Conservation (phyloP, 2,888 invertebrate species). For the Syrphus vitripennis region DNA sequence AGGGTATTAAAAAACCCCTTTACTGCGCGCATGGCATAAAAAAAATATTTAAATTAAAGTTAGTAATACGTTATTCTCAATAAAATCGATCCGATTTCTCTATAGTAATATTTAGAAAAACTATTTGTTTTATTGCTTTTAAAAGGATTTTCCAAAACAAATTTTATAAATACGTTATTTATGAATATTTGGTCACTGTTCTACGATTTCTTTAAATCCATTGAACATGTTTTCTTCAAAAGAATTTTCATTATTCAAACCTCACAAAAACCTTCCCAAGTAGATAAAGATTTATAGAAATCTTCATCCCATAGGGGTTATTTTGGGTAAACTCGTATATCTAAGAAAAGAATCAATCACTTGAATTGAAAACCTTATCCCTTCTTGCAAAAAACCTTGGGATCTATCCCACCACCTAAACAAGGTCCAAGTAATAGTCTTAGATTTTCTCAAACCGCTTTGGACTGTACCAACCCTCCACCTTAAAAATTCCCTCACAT, state of each 20-base stretch:
- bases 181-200: too few species aligned
- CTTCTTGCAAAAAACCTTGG: not conserved
- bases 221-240: not conserved
- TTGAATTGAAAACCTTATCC: not conserved
- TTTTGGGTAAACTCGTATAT: not conserved
- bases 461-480: not conserved
- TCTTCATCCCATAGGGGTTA: not conserved
- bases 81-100: too few species aligned
- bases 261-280: not conserved
- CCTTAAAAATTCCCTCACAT: not conserved
- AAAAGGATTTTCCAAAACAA: too few species aligned
- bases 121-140: too few species aligned
- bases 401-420: conserved; percentile 2
- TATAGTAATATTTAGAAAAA: too few species aligned
- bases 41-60: too few species aligned
- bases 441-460: not conserved
- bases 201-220: too few species aligned
- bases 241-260: not conserved
- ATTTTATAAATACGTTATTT: too few species aligned
- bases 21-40: too few species aligned
- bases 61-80: too few species aligned
- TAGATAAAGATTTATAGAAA: not conserved
- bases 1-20: too few species aligned
- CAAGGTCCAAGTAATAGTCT: not conserved
- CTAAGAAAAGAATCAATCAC: not conserved